Evolutionary conservation across 1,140 invertebrate species (phyloP).

Genomic region (Druon quercuslanigerum): DNA sequence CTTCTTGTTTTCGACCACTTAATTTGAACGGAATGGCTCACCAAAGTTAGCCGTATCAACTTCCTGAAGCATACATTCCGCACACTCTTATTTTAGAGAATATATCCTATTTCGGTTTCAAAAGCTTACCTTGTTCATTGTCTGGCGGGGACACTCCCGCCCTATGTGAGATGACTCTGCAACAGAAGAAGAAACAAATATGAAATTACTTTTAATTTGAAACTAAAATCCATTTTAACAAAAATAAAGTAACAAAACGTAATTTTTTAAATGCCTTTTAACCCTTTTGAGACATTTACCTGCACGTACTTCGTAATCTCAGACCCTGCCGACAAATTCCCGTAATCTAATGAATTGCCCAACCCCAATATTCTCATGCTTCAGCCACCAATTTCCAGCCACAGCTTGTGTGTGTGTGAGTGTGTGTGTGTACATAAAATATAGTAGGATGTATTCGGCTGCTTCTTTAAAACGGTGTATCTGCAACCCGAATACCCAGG

Average conservation of each 20-base stretch:
- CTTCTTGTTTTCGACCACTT: constrained; percentile 14
- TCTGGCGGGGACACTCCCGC: constrained; percentile 74
- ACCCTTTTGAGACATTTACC: constrained; percentile 46
- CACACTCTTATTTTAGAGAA: neutral
- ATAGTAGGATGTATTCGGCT: constrained; percentile 10
- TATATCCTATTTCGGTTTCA: neutral
- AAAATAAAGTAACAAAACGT: neutral
- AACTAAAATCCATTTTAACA: neutral
- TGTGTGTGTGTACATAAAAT: constrained; percentile 40
- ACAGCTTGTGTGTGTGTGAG: constrained; percentile 47
- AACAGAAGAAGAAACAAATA: constrained; percentile 58
- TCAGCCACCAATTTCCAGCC: constrained; percentile 52
- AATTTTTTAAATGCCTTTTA: constrained; percentile 32
- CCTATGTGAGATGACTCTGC: constrained; percentile 66
- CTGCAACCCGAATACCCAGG: constrained; percentile 8
- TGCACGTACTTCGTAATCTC: constrained; percentile 34
- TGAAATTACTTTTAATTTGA: constrained; percentile 12
- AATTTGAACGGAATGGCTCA: neutral
- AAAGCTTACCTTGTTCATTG: constrained; percentile 73
- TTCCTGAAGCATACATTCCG: neutral
- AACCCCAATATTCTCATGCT: constrained; percentile 66
- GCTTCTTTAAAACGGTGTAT: constrained; percentile 50
- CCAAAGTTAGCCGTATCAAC: neutral
- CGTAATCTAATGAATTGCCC: constrained; percentile 73
- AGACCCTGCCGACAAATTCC: constrained; percentile 61